Percentiles rank a stretch among this genome's conserved stretches.
Evolutionary conservation across 2,797 vertebrate species (phyloP).

Genomic region (Sylvia borin): DNA sequence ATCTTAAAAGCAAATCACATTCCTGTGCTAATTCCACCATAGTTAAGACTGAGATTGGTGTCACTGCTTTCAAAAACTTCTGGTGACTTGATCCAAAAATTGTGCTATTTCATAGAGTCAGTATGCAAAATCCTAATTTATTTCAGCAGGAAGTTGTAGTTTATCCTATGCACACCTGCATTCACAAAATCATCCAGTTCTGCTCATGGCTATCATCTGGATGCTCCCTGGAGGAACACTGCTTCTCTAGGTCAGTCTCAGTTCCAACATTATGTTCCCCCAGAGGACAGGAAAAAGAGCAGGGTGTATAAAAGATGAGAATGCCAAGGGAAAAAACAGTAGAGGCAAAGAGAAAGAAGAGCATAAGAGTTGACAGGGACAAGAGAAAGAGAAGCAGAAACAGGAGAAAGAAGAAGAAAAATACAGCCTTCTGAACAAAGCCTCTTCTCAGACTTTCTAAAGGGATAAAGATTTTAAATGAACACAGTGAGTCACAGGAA

Average conservation of each 20-base stretch:
- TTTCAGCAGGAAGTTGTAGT: background rate
- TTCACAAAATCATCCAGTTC: background rate
- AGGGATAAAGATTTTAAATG: background rate
- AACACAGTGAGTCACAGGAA: background rate
- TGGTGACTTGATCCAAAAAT: background rate
- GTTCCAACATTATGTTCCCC: background rate
- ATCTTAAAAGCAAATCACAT: background rate
- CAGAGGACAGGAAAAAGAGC: background rate
- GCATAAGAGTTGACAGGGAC: background rate
- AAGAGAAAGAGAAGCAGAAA: background rate
- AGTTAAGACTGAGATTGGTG: background rate
- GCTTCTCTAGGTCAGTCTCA: background rate
- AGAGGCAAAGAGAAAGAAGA: background rate
- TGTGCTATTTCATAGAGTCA: background rate
- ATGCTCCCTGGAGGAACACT: background rate
- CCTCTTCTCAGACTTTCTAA: background rate
- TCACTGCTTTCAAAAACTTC: background rate
- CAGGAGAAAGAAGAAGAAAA: background rate
- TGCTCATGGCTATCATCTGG: background rate
- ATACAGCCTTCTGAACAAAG: background rate
- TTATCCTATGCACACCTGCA: background rate
- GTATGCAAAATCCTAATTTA: background rate
- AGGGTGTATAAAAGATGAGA: background rate
- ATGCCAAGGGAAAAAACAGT: background rate
- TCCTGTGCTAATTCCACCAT: background rate